Base-by-base conservation (phyloP, 2,888 invertebrate species). In the Cremastinae sp. region DNA sequence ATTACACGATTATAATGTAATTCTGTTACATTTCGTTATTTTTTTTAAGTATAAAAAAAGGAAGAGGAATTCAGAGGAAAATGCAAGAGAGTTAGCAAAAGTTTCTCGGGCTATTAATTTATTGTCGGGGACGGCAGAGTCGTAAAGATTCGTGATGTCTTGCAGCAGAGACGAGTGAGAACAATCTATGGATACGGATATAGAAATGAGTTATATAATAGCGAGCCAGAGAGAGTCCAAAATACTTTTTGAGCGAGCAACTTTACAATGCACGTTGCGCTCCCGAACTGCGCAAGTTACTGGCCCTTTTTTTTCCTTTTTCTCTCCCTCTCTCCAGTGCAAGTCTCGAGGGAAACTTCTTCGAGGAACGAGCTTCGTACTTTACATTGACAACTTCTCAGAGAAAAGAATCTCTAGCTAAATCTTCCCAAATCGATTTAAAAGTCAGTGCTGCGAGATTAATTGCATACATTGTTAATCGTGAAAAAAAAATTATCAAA, bases 181-280 rank as follows among this genome's bases (percentile, higher is more conserved):
- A 0, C 14, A 4, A 12, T 28, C 10, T 62, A 22, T 61, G 36
- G 41, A 41, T 4, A 18, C 43, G 56, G 34, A 66, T 8, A 34
- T 14, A 34, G 18, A 65, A n/a, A 28, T 2, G 18, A 36, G 41
- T 36, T 20, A 28, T 56, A 14, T 47, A 69, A 66, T 53, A 61
- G 66, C 59, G 70, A 45, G 20, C 49, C 12, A 16, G 62, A 20
- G 28, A 51, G 36, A 58, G 66, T 68, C 75, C 72, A 68, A 75
- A 75, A 75, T 72, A 75, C 72, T 58, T 75, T 72, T 56, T 58
- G 58, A 62, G 43, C 59, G 56, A 56, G 66, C 45, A 45, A 66
- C 61, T 56, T 56, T 75, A 62, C 71, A 56, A 38, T 64, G 64
- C 66, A 47, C 43, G 49, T 34, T 43, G 43, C 20, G n/a, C 18